Evolutionary conservation across 2,888 invertebrate genomes (phyloP).

Genomic region (Microctonus hyperodae): DNA sequence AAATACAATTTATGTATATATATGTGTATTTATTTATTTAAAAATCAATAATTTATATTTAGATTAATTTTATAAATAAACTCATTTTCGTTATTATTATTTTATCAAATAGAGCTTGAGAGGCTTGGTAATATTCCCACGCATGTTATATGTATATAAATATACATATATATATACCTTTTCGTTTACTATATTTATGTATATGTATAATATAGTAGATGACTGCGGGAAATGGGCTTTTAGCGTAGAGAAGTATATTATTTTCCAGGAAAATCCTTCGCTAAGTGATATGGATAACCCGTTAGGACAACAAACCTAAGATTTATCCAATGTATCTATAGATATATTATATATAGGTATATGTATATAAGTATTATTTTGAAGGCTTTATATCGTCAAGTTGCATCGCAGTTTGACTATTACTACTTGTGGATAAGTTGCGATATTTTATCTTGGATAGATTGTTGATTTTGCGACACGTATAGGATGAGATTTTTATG

Average conservation of each 20-base stretch:
- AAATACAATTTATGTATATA: no score
- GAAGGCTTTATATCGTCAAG: neutral
- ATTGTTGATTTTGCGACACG: conserved; percentile 55
- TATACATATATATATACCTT: conserved; percentile 12
- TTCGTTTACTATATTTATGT: neutral
- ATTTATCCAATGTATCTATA: neutral
- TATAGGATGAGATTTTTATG: conserved; percentile 56
- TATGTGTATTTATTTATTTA: neutral
- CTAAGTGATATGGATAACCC: conserved; percentile 56
- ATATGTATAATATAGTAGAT: conserved; percentile 7
- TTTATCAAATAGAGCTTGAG: neutral
- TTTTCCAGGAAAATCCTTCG: conserved; percentile 42
- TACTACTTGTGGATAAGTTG: conserved; percentile 31
- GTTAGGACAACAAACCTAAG: conserved; percentile 47
- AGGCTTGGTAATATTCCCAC: conserved; percentile 4
- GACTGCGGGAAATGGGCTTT: conserved; percentile 19
- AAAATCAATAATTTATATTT: neutral
- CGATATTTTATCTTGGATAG: conserved; percentile 46
- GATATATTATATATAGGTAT: neutral
- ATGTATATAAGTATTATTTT: neutral
- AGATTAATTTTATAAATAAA: neutral
- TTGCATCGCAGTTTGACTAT: conserved; percentile 7
- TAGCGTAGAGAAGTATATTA: conserved; percentile 12
- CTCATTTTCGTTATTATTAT: conserved; percentile 1
- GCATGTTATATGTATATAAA: conserved; percentile 2